phyloP scores from a whole-genome alignment of 2,888 invertebrate genomes.

The Pecten maximus region DNA sequence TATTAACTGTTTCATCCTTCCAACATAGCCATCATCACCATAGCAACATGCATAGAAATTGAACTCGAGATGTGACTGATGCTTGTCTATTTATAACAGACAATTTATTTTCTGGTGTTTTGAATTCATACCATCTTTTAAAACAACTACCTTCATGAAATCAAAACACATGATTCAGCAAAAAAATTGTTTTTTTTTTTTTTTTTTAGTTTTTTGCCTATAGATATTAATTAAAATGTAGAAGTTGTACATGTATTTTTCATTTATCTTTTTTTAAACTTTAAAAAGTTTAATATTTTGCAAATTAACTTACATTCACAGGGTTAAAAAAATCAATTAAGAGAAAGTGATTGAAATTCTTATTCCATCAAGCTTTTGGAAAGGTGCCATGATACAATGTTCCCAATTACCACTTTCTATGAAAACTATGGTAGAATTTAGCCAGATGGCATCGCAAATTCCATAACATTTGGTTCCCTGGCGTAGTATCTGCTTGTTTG shows the following conservation, averaged over 20 bases:
- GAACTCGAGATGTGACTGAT: background rate
- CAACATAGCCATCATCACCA: background rate
- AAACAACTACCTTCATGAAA: too few species aligned
- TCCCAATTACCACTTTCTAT: slow-evolving; percentile 28
- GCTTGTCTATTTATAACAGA: too few species aligned
- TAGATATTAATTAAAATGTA: too few species aligned
- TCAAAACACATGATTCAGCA: too few species aligned
- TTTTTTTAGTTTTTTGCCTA: too few species aligned
- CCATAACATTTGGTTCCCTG: slow-evolving; percentile 13
- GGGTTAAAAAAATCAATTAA: background rate
- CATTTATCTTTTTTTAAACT: too few species aligned
- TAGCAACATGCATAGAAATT: background rate
- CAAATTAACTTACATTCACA: background rate
- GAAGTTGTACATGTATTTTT: too few species aligned
- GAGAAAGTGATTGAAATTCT: background rate
- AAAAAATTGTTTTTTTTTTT: too few species aligned
- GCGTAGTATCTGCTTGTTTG: slow-evolving; percentile 24
- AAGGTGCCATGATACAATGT: slow-evolving; percentile 9
- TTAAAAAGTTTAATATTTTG: too few species aligned
- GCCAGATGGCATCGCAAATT: slow-evolving; percentile 37
- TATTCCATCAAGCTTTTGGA: background rate
- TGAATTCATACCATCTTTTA: too few species aligned
- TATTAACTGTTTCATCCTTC: background rate
- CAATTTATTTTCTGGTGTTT: too few species aligned
- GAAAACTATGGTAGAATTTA: slow-evolving; percentile 26